A percentile compares a stretch with the other conserved stretches of the same genome.
These are phyloP conservation scores for Zaprionus capensis DNA, from an alignment of 1,140 invertebrate species.

Conservation along the genomic window DNA sequence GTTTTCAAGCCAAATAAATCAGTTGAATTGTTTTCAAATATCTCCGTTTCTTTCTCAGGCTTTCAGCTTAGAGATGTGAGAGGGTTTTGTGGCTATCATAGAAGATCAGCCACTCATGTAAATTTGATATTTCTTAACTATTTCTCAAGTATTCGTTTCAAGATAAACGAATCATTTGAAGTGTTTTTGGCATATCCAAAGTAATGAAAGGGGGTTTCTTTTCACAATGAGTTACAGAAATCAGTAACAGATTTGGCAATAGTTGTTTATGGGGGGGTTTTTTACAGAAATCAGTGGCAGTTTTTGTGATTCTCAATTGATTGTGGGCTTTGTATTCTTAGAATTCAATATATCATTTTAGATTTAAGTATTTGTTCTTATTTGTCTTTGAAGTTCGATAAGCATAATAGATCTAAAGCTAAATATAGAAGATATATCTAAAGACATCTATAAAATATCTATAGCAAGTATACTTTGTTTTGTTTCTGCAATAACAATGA, in stretches of 20 bases:
- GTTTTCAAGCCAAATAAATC: slow-evolving; percentile 4
- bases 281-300: no score
- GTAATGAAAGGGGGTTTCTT: not conserved
- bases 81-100: not conserved
- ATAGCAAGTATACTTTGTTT: not conserved
- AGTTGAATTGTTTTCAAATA: not conserved
- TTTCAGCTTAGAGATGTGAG: not conserved
- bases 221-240: not conserved
- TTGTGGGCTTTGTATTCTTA: no score
- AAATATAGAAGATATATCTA: not conserved
- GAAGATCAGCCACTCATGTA: not conserved
- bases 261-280: not conserved
- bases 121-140: not conserved
- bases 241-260: not conserved
- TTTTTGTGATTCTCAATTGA: no score
- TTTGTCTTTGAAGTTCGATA: not conserved
- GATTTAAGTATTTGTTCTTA: no score
- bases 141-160: not conserved
- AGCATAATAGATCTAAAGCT: not conserved
- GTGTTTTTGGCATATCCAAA: no score
- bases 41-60: not conserved
- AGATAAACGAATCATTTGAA: not conserved
- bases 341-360: no score
- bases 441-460: not conserved
- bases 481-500: not conserved